These are phyloP conservation scores for Potorous gilbertii DNA, from an alignment of 2,797 vertebrate species.

Conservation along the genomic window DNA sequence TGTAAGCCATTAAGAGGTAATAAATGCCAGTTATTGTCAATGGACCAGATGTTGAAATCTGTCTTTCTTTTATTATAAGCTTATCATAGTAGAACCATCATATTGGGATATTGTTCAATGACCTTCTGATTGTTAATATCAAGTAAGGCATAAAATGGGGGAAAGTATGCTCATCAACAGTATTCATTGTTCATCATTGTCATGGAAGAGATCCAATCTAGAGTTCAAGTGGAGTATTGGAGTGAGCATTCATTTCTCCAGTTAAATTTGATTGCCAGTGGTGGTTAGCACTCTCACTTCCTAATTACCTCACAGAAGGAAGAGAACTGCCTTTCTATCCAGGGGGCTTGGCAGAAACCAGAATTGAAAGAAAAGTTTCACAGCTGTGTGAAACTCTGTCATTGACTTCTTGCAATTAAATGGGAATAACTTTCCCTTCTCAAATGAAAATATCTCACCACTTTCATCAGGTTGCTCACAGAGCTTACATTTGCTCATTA, in stretches of 20 bases:
- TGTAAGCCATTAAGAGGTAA: background rate
- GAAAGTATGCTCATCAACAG: background rate
- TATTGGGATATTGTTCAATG: background rate
- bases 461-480: background rate
- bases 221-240: background rate
- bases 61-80: background rate
- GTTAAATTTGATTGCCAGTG: background rate
- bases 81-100: background rate
- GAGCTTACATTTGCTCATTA: background rate
- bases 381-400: background rate
- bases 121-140: background rate
- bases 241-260: background rate
- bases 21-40: background rate
- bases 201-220: background rate
- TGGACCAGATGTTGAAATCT: background rate
- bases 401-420: background rate
- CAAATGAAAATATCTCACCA: background rate
- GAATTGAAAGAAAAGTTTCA: background rate
- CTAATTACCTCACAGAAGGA: conserved; percentile 1
- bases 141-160: background rate
- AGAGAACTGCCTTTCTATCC: conserved; percentile 1
- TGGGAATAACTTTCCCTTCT: background rate
- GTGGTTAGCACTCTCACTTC: background rate
- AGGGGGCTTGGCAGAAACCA: background rate
- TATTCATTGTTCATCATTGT: background rate